phyloP scores from a whole-genome alignment of 2,113 vertebrate genomes.

The Sitta europaea region DNA sequence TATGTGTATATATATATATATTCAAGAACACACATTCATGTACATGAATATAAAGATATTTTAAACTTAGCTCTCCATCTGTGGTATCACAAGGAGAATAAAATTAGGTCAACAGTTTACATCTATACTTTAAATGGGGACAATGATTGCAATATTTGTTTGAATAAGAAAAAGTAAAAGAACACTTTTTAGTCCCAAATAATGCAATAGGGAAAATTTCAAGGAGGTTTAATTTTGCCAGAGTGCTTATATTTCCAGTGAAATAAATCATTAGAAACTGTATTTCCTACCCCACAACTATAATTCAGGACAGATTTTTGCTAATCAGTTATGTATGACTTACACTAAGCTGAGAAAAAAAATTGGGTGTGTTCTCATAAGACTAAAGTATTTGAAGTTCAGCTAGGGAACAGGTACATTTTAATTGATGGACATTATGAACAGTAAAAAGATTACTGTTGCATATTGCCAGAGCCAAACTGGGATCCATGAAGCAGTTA shows the following conservation, averaged over 20 bases:
- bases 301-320: background rate
- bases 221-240: background rate
- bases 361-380: background rate
- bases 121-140: background rate
- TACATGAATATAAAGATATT: background rate
- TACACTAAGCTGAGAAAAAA: background rate
- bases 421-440: background rate
- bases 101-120: background rate
- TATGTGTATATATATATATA: background rate
- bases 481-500: background rate
- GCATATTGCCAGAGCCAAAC: background rate
- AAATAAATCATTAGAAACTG: background rate
- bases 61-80: background rate
- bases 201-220: background rate
- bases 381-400: background rate
- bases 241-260: background rate
- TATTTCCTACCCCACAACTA: background rate
- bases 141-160: background rate
- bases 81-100: background rate
- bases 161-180: background rate
- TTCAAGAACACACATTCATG: background rate
- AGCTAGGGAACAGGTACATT: background rate
- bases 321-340: background rate
- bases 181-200: background rate
- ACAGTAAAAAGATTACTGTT: background rate